Base-by-base conservation (phyloP, 2,888 invertebrate genomes). In the Eupithecia subfuscata region DNA sequence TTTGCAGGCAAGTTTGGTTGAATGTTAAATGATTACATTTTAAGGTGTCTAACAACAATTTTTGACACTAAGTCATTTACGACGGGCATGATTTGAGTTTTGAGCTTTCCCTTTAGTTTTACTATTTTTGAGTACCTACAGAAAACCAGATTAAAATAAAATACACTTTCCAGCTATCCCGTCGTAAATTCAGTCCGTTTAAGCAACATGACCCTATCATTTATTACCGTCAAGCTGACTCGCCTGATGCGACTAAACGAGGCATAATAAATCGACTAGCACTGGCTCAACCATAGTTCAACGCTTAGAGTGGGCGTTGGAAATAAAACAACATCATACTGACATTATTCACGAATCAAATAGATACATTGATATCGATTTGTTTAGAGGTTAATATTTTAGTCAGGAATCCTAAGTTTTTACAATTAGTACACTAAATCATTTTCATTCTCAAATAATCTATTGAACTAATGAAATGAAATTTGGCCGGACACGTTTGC, bases 161-260 rank as follows among this genome's bases (percentile, higher is more conserved):
- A 52, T 52, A 56, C 22, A 12, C 56, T 22, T 12, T 22, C 22
- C 56, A 56, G 56, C 12, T 25, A 25, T 52, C 52, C 56, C 56
- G 64, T 18, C 64, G 30, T 34, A 34, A 64, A 64, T 64, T 30
- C 64, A 64, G 34, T 64, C 25, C 64, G 34, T 34, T 8, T 64
- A 67, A 60, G 40, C 70, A 45, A 45, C 70, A 48, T 48, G 70
- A 67, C 65, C n/a, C 65, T 65, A 71, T 69, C 63, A 71, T 78
- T 76, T 77, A 75, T 76, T 75, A 52, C 67, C 64, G 70, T 70
- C 73, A 52, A 77, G 78, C 73, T 67, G 34, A 73, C 75, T 78
- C 72, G 74, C 74, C 48, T 74, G 65, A 75, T 73, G 74, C 70
- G 70, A 76, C 74, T 79, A 73, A 82, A 79, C 78, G 73, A 60